Base-by-base conservation (phyloP, 2,113 vertebrate genomes). In the Cettia cetti region DNA sequence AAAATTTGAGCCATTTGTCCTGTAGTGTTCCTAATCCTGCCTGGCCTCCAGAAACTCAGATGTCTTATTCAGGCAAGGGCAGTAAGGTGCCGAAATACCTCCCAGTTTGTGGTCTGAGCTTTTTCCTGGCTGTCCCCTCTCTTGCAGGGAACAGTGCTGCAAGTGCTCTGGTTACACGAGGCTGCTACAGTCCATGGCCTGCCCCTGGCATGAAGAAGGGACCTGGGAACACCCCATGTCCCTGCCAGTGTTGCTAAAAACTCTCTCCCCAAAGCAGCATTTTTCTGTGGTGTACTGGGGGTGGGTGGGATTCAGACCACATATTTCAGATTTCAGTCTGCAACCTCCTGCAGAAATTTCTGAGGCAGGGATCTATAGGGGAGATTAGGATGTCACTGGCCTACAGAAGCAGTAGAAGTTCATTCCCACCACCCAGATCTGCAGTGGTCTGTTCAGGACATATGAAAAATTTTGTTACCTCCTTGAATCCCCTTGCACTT, bases 31-130 rank as follows among this genome's bases (percentile, higher is more conserved):
- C 60, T 18, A 10, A n/a, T 91, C 60, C 53, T 89, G 74, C 64
- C 83, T 79, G 65, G 19, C 70, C 89, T 92, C 91, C 89, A 89
- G 85, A 86, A 86, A 31, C 71, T 74, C 26, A n/a, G 54, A 57
- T 9, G 0, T 49, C 49, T 49, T 39, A 47, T 39, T 82, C 42
- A 56, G 54, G 31, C 27, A 86, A 76, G 50, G 50, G 10, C 75
- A 74, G 16, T 6, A 57, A 71, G 66, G 33, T 74, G 50, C 66
- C 82, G 77, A 83, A 95, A 77, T 24, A 40, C 15, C 37, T 80
- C 54, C 31, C 18, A 33, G 24, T 52, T 61, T 2, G 1, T 30
- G 70, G 28, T 37, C 37, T 60, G 49, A 69, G 49, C 31, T 52
- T 80, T 71, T 27, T 79, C 74, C 61, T 64, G 64, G 20, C 72